Percentiles rank a stretch among this genome's conserved stretches.
Evolutionary conservation across 2,888 invertebrate species (phyloP).

Genomic region (Brenthis daphne): DNA sequence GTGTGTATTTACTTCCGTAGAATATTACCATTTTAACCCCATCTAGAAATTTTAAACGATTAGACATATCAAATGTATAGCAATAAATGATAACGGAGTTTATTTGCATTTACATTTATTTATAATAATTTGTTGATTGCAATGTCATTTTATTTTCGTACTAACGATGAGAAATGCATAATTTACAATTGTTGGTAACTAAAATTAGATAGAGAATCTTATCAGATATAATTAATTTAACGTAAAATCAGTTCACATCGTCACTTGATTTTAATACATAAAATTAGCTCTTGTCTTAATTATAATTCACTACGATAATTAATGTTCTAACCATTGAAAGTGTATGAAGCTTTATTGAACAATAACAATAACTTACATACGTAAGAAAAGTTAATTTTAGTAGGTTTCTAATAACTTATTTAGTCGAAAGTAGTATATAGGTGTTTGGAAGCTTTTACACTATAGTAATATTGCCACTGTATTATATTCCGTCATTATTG

Average conservation of each 20-base stretch:
- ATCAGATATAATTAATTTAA: slow-evolving; percentile 9
- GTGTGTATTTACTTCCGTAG: slow-evolving; percentile 19
- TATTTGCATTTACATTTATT: slow-evolving; percentile 6
- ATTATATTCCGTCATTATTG: slow-evolving; percentile 65
- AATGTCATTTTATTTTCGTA: slow-evolving; percentile 9
- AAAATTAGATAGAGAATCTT: slow-evolving; percentile 4
- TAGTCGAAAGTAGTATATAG: slow-evolving; percentile 69
- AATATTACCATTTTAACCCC: slow-evolving; percentile 9
- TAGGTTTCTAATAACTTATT: slow-evolving; percentile 51
- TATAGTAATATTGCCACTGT: slow-evolving; percentile 69
- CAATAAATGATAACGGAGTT: slow-evolving; percentile 5
- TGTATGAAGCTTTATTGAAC: slow-evolving; percentile 71
- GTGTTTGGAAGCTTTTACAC: slow-evolving; percentile 81
- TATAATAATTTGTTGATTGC: slow-evolving; percentile 1
- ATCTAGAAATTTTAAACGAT: slow-evolving; percentile 27
- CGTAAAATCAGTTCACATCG: slow-evolving; percentile 7
- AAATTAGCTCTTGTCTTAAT: slow-evolving; percentile 27
- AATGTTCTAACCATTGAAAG: slow-evolving; percentile 23
- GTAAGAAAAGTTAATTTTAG: slow-evolving; percentile 61
- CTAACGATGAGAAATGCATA: background rate
- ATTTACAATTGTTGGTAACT: slow-evolving; percentile 2
- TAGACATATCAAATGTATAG: slow-evolving; percentile 41
- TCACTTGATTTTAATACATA: slow-evolving; percentile 7
- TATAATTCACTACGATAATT: slow-evolving; percentile 19
- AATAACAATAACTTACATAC: slow-evolving; percentile 73